These are phyloP conservation scores for Cylindroiulus punctatus DNA, from an alignment of 2,888 invertebrate genomes.

Conservation along the genomic window DNA sequence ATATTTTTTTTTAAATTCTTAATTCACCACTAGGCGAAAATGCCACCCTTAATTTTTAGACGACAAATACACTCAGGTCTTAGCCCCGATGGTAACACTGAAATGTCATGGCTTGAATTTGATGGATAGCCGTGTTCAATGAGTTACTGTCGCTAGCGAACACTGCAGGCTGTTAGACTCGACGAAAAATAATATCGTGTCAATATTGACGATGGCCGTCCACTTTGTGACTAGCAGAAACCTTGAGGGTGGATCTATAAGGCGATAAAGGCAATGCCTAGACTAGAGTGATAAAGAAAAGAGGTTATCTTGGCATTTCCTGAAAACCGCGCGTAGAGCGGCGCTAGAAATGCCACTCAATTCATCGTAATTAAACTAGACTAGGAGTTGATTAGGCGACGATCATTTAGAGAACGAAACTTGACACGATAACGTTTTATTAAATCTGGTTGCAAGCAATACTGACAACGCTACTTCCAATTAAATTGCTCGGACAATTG, in stretches of 20 bases:
- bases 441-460: not conserved
- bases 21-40: too few relatives aligned
- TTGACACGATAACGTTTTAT: slow-evolving; percentile 1
- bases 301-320: not conserved
- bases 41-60: too few relatives aligned
- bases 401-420: not conserved
- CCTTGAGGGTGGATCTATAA: not conserved
- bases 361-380: not conserved
- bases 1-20: too few relatives aligned
- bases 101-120: too few relatives aligned
- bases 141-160: too few relatives aligned
- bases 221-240: too few relatives aligned
- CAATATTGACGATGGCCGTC: not conserved
- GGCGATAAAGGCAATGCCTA: too few relatives aligned
- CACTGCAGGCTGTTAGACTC: not conserved
- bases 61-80: too few relatives aligned
- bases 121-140: not conserved
- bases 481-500: not conserved
- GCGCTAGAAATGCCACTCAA: not conserved
- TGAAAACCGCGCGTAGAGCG: not conserved
- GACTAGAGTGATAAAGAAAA: too few relatives aligned
- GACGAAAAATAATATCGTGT: not conserved
- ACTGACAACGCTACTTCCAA: not conserved
- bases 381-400: slow-evolving; percentile 21
- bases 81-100: too few relatives aligned